phyloP scores from a whole-genome alignment of 2,888 invertebrate species.

The Spodoptera exigua region DNA sequence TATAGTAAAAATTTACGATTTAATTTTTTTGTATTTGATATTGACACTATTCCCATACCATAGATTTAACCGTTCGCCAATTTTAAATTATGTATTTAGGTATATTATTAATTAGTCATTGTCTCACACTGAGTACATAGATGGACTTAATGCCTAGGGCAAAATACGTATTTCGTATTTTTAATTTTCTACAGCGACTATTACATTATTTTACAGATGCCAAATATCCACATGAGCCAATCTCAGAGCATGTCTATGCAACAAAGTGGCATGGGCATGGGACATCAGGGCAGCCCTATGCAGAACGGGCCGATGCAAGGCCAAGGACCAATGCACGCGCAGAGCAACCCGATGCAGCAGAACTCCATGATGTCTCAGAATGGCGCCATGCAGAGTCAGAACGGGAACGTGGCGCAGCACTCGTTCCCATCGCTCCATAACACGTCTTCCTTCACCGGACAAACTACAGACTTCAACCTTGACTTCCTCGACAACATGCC shows the following conservation, averaged over 20 bases:
- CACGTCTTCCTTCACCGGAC: conserved; percentile 85
- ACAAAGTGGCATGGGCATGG: conserved; percentile 72
- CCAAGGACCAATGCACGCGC: conserved; percentile 67
- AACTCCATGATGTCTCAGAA: conserved; percentile 72
- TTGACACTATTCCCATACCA: too few species aligned
- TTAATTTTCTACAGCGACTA: not conserved
- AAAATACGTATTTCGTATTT: too few species aligned
- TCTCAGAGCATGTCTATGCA: conserved; percentile 91
- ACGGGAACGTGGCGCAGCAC: conserved; percentile 55
- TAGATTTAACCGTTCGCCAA: too few species aligned
- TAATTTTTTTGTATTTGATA: too few species aligned
- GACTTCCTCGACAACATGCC: conserved; percentile 96
- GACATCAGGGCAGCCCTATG: conserved; percentile 70
- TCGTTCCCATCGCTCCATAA: conserved; percentile 77
- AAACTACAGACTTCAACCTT: conserved; percentile 92
- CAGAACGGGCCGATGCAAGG: conserved; percentile 67
- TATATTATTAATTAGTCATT: too few species aligned
- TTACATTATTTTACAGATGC: conserved; percentile 83
- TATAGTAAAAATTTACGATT: too few species aligned
- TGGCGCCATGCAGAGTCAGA: conserved; percentile 62
- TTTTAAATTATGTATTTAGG: too few species aligned
- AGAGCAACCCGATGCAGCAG: conserved; percentile 63
- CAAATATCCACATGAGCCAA: conserved; percentile 92
- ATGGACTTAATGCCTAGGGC: too few species aligned
- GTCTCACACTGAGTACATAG: too few species aligned